Percentiles rank a stretch among this genome's conserved stretches.
phyloP scores from a whole-genome alignment of 2,888 invertebrate species.

The Neria commutata region DNA sequence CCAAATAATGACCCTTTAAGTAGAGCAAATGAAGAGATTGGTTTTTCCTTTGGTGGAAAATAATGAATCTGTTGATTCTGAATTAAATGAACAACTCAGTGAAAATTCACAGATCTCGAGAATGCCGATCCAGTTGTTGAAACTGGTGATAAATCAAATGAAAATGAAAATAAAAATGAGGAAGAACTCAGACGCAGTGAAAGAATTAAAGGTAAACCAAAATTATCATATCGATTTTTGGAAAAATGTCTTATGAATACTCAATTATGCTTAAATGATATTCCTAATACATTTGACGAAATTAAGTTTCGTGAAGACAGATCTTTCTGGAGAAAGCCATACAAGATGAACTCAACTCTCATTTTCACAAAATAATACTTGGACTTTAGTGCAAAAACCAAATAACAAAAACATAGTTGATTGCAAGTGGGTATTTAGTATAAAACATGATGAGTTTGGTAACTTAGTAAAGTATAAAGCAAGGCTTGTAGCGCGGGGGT shows the following conservation, averaged over 20 bases:
- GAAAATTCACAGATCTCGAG: neutral
- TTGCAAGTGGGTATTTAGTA: constrained; percentile 37
- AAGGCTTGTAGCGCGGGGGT: constrained; percentile 27
- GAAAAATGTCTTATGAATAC: constrained; percentile 24
- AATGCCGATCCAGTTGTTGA: constrained; percentile 14
- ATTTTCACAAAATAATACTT: constrained; percentile 33
- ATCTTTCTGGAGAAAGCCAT: constrained; percentile 33
- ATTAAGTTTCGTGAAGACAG: constrained; percentile 29
- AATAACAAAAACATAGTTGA: constrained; percentile 32
- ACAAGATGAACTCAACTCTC: constrained; percentile 33
- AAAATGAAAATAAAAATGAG: constrained; percentile 8
- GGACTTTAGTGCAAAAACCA: constrained; percentile 29
- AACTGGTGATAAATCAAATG: constrained; percentile 9
- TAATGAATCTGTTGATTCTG: neutral
- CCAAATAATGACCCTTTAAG: neutral
- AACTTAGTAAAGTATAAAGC: constrained; percentile 26
- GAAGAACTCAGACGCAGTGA: constrained; percentile 18
- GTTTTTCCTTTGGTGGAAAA: too few species aligned
- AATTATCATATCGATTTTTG: constrained; percentile 18
- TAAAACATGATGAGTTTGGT: constrained; percentile 32
- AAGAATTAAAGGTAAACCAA: constrained; percentile 19
- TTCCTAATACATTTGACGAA: constrained; percentile 29
- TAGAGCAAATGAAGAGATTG: neutral
- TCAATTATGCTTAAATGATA: constrained; percentile 17
- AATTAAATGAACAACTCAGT: neutral